A percentile compares a stretch with the other conserved stretches of the same genome.
Evolutionary conservation across 2,797 vertebrate genomes (phyloP).

Genomic region (Manis crassicaudata): DNA sequence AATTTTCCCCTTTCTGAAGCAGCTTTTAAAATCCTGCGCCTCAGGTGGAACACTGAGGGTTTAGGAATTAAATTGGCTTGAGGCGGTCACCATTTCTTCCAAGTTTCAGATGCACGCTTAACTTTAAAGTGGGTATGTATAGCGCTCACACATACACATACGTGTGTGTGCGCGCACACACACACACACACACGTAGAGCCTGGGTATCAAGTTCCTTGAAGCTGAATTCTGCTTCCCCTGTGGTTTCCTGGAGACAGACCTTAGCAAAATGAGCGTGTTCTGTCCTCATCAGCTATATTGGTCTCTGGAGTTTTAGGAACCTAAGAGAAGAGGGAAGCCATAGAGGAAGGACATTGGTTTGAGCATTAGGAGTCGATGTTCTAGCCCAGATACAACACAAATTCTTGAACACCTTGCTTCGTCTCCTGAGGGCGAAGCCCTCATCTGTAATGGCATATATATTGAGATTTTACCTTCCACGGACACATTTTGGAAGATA

Average conservation of each 20-base stretch:
- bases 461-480: neutral
- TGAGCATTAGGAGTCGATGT: neutral
- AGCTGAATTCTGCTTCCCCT: neutral
- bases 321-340: neutral
- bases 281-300: neutral
- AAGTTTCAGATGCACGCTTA: slow-evolving; percentile 15
- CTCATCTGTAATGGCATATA: neutral
- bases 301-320: neutral
- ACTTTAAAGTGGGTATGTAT: neutral
- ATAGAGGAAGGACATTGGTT: neutral
- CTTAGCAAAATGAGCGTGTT: neutral
- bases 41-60: neutral
- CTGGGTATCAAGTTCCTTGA: neutral
- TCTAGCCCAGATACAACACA: neutral
- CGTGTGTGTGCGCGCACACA: neutral
- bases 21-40: slow-evolving; percentile 53
- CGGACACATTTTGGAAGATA: neutral
- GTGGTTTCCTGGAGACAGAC: neutral
- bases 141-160: fast-evolving
- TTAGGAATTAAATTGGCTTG: neutral
- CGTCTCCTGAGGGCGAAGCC: neutral
- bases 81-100: neutral
- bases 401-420: neutral
- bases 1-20: slow-evolving; percentile 11
- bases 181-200: neutral